Percentiles rank a stretch among this genome's conserved stretches.
These are phyloP conservation scores for Chrysotoxum bicinctum DNA, from an alignment of 2,888 invertebrate species.

Conservation along the genomic window DNA sequence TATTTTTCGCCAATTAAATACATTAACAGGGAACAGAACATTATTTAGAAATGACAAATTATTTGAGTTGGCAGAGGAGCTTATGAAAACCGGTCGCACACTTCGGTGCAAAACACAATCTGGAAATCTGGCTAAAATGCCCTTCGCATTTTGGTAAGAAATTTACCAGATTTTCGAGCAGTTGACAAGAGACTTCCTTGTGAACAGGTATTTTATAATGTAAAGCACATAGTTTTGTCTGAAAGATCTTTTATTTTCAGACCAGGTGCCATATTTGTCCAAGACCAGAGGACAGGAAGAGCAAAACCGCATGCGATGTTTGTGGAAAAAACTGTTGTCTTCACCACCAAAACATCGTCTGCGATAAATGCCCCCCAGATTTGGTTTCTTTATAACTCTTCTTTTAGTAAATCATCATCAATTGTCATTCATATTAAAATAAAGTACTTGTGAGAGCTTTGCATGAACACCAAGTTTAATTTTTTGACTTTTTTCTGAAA, in stretches of 20 bases:
- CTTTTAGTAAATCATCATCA: not conserved
- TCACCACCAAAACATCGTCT: not conserved
- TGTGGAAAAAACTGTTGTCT: not conserved
- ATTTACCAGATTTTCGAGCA: not conserved
- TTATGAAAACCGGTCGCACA: not conserved
- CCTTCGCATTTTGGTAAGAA: not conserved
- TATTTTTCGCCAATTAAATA: no score
- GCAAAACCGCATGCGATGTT: not conserved
- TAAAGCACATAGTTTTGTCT: not conserved
- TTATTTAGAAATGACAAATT: conserved; percentile 5
- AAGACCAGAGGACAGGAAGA: conserved; percentile 1
- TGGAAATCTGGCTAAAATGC: not conserved
- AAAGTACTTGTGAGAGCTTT: not conserved
- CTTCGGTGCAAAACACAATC: not conserved
- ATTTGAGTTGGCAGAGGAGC: not conserved
- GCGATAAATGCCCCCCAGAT: not conserved
- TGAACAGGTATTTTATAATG: not conserved
- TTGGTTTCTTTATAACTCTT: not conserved
- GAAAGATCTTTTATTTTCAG: conserved; percentile 10
- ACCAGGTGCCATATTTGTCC: conserved; percentile 2
- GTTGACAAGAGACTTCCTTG: not conserved
- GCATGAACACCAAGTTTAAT: not conserved
- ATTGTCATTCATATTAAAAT: not conserved
- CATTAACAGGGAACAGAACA: no score
- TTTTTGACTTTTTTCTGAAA: not conserved